Evolutionary conservation across 2,888 invertebrate genomes (phyloP).

Genomic region (Aphodius sticticus): DNA sequence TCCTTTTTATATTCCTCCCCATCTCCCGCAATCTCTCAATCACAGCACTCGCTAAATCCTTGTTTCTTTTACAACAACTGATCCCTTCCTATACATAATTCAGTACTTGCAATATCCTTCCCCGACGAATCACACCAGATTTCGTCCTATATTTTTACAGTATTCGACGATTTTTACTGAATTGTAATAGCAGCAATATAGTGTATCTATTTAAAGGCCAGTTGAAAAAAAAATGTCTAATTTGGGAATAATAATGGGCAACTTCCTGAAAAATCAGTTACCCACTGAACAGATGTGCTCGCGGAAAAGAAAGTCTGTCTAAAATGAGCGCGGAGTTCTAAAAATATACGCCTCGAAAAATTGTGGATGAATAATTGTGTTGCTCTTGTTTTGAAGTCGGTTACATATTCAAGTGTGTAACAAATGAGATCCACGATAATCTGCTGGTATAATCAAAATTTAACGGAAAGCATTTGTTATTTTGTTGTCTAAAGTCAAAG

Average conservation of each 20-base stretch:
- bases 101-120: constrained; percentile 52
- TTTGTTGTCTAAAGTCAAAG: too few relatives aligned
- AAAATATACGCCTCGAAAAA: constrained; percentile 16
- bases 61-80: constrained; percentile 58
- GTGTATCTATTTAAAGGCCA: not conserved
- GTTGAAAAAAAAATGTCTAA: not conserved
- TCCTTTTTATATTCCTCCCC: constrained; percentile 62
- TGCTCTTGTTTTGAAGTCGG: constrained; percentile 7
- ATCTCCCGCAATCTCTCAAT: constrained; percentile 61
- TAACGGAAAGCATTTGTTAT: not conserved
- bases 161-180: not conserved
- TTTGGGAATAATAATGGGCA: not conserved
- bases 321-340: constrained; percentile 6
- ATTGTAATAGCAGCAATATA: too few relatives aligned
- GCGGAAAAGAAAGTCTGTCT: not conserved
- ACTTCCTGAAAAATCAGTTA: constrained; percentile 4
- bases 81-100: constrained; percentile 61
- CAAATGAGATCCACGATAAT: not conserved
- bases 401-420: constrained; percentile 8
- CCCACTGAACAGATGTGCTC: not conserved
- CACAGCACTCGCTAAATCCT: constrained; percentile 55
- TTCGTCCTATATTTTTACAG: not conserved
- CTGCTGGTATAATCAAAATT: not conserved
- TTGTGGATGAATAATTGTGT: constrained; percentile 22
- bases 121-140: constrained; percentile 7